Percentiles rank a stretch among this genome's conserved stretches.
phyloP scores from a whole-genome alignment of 2,888 invertebrate species.

The Monochamus alternatus region DNA sequence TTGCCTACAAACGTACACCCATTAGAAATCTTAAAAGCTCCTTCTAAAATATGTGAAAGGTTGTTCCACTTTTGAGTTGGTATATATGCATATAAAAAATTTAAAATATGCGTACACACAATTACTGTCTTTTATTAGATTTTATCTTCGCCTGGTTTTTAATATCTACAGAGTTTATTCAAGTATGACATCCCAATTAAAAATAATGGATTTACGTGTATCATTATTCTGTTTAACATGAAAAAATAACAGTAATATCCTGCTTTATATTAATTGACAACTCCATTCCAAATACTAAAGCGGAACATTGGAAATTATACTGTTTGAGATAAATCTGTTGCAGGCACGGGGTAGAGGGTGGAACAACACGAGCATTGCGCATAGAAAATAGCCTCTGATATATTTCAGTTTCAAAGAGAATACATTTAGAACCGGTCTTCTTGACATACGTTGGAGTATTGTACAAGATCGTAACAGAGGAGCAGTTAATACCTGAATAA shows the following conservation, averaged over 20 bases:
- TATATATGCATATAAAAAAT: conserved; percentile 21
- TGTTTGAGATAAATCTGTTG: not conserved
- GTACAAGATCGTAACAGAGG: not conserved
- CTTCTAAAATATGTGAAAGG: conserved; percentile 24
- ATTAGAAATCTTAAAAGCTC: conserved; percentile 26
- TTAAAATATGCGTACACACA: conserved; percentile 14
- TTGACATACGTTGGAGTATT: not conserved
- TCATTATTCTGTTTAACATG: no score
- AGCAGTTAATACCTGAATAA: not conserved
- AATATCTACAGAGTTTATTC: not conserved
- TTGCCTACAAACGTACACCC: not conserved
- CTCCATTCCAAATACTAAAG: no score
- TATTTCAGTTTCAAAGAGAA: not conserved
- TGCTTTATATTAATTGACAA: no score
- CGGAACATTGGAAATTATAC: no score
- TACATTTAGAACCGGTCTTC: conserved; percentile 1
- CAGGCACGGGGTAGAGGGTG: not conserved
- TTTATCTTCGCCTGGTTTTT: not conserved
- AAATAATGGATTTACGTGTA: not conserved
- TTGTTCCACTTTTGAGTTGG: conserved; percentile 16
- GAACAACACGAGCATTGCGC: not conserved
- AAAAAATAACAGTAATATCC: no score
- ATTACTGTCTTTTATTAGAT: conserved; percentile 11
- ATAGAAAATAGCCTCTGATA: not conserved
- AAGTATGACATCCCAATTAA: not conserved